These are phyloP conservation scores for Cichlasoma orientale DNA, from an alignment of 2,797 vertebrate genomes.

Conservation along the genomic window DNA sequence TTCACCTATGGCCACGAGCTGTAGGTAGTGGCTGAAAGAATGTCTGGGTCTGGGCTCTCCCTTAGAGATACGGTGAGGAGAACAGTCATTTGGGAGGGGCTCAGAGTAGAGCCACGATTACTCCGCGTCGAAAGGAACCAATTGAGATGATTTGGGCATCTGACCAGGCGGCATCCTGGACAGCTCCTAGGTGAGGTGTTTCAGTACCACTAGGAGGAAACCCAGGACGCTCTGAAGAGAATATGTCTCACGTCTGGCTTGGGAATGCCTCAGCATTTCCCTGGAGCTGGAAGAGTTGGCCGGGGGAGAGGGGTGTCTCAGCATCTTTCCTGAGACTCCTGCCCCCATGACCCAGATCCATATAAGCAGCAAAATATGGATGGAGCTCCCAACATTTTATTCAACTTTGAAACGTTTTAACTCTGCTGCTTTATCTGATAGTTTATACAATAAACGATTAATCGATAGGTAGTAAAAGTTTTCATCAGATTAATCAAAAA, in stretches of 20 bases:
- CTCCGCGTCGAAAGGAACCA: not conserved
- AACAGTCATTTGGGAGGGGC: too few species aligned
- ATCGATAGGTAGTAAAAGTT: not conserved
- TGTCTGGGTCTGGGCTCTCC: not conserved
- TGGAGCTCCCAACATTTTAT: not conserved
- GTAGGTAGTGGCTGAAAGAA: not conserved
- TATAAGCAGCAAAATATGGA: not conserved
- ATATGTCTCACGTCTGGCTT: not conserved
- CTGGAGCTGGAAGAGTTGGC: not conserved
- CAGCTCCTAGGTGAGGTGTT: accelerated
- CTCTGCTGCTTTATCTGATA: not conserved
- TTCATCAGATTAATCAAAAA: not conserved
- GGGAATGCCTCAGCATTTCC: not conserved
- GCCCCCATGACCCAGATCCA: not conserved
- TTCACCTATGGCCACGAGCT: not conserved
- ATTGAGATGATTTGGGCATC: not conserved
- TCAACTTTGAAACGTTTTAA: not conserved
- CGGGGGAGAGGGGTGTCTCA: not conserved
- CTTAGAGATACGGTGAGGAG: not conserved
- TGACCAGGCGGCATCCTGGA: not conserved
- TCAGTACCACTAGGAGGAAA: not conserved
- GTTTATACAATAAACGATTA: not conserved
- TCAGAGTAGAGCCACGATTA: not conserved
- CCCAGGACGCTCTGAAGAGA: not conserved
- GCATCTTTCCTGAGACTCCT: not conserved